Evolutionary conservation across 2,888 invertebrate genomes (phyloP).

Genomic region (Odontomyia ornata): DNA sequence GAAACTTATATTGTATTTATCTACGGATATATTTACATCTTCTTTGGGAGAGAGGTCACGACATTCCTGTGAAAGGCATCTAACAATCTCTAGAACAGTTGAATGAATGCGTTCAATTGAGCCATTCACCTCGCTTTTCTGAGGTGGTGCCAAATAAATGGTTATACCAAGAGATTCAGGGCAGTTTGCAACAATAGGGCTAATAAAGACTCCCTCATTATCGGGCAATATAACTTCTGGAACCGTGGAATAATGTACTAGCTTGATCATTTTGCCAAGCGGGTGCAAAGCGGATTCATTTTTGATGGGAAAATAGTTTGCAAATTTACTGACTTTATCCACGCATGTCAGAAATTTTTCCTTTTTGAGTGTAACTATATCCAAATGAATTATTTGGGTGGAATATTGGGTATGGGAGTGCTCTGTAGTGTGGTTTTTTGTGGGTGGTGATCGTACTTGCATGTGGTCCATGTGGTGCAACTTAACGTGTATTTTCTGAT

Average conservation of each 20-base stretch:
- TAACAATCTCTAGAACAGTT: constrained; percentile 40
- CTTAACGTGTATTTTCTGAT: constrained; percentile 20
- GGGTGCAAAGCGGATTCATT: constrained; percentile 27
- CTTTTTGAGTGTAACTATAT: not conserved
- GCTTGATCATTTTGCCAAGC: constrained; percentile 21
- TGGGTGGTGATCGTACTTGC: constrained; percentile 35
- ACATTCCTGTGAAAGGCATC: constrained; percentile 43
- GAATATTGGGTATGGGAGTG: constrained; percentile 32
- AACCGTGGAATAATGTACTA: constrained; percentile 34
- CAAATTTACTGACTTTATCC: constrained; percentile 26
- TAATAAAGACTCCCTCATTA: constrained; percentile 38
- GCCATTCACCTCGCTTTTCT: constrained; percentile 38
- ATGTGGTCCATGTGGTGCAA: not conserved
- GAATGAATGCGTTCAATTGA: constrained; percentile 34
- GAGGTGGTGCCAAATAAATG: constrained; percentile 28
- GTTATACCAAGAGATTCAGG: constrained; percentile 23
- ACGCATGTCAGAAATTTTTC: constrained; percentile 25
- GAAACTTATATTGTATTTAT: constrained; percentile 27
- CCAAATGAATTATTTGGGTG: constrained; percentile 18
- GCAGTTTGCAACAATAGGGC: constrained; percentile 15
- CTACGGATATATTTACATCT: constrained; percentile 14
- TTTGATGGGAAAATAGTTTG: constrained; percentile 21
- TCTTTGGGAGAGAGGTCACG: constrained; percentile 32
- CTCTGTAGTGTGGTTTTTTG: constrained; percentile 8
- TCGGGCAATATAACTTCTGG: constrained; percentile 34